Base-by-base conservation (phyloP, 1,140 invertebrate genomes). In the Drosophila setifemur region DNA sequence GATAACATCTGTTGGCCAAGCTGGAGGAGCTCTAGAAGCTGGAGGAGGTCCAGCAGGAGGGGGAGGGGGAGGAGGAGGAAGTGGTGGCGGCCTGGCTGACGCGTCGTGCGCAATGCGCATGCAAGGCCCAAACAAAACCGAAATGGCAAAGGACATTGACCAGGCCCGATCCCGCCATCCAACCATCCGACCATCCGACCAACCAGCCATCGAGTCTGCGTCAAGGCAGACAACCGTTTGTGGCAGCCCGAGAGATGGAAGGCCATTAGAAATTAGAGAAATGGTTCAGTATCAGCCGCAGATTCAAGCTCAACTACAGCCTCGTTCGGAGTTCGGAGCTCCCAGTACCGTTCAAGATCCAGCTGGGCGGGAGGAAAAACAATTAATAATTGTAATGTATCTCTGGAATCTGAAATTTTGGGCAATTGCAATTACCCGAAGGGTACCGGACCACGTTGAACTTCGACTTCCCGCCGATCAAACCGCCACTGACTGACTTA, bases 51-150 rank as follows among this genome's bases (percentile, higher is more conserved):
- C n/a, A n/a, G 19, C 23, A 21, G 28, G 4, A n/a, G 14, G 23
- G 18, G 25, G 18, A 19, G 18, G 52, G 18, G 29, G 53, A 21
- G 14, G 8, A 6, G 31, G 31, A 35, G 4, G 7, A 18, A 14
- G 16, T 35, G 37, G n/a, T 11, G 18, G 52, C 29, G 19, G 44
- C 28, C 42, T 8, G 42, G 18, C 55, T 86, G 81, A 85, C 79
- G 79, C 81, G 81, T 86, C 79, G 79, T 85, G 79, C 79, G 79
- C 78, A 85, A 57, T 73, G 78, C 78, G 79, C 79, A 83, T 83
- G 79, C 79, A 85, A 85, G 74, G 60, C 68, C 55, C 42, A 60
- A 60, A 58, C 29, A 60, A 49, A 72, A 45, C 23, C 57, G 19
- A 49, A 64, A 64, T 26, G 50, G 58, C 55, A 69, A 77, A 83